Conservation (phyloP, 2,888 invertebrate species). For the Stramonita haemastoma region DNA sequence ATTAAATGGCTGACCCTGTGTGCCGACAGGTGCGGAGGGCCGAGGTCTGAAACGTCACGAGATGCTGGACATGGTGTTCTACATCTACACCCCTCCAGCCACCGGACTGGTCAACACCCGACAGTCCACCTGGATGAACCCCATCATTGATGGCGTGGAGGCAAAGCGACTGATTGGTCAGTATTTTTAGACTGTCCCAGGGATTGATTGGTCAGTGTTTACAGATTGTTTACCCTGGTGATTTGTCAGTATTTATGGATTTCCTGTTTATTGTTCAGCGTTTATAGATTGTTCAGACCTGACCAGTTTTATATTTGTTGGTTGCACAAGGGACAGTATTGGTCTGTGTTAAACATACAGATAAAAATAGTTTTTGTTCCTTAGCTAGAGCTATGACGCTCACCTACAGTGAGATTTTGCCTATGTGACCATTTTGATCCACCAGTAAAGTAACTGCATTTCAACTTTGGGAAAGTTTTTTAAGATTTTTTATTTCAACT, state of each 20-base stretch:
- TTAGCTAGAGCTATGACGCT: too few relatives aligned
- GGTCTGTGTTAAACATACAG: too few relatives aligned
- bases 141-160: constrained; percentile 75
- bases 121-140: constrained; percentile 76
- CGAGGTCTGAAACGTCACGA: constrained; percentile 70
- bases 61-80: constrained; percentile 73
- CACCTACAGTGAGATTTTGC: too few relatives aligned
- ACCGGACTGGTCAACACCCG: constrained; percentile 68
- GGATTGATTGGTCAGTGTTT: not conserved
- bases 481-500: too few relatives aligned
- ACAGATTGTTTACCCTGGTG: not conserved
- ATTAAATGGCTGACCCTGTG: not conserved
- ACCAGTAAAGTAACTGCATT: too few relatives aligned
- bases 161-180: constrained; percentile 73
- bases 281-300: not conserved
- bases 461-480: too few relatives aligned
- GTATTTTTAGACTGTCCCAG: constrained; percentile 13
- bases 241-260: not conserved
- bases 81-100: constrained; percentile 74
- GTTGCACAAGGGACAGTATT: too few relatives aligned
- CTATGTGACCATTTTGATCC: too few relatives aligned
- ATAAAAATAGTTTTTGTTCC: too few relatives aligned
- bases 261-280: not conserved
- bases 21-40: constrained; percentile 20
- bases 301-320: not conserved